These are phyloP conservation scores for Sipha flava DNA, from an alignment of 1,140 invertebrate genomes.

Conservation along the genomic window DNA sequence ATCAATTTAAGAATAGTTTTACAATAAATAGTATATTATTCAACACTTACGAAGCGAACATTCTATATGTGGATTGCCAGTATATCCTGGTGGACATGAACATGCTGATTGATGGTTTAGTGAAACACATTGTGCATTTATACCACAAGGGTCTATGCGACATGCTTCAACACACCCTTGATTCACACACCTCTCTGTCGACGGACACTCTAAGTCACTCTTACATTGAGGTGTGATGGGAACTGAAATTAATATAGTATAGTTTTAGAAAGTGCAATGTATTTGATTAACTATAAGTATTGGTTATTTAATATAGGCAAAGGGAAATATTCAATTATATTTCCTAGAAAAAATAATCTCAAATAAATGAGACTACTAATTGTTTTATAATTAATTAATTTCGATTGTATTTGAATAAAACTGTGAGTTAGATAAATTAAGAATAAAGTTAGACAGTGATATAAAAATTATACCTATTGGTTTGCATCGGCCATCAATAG, in stretches of 20 bases:
- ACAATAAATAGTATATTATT: background rate
- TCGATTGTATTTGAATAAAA: background rate
- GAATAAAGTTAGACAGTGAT: no score
- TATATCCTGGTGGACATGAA: constrained; percentile 65
- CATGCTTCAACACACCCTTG: constrained; percentile 74
- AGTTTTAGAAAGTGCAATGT: background rate
- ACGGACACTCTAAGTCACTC: constrained; percentile 63
- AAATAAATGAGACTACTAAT: background rate
- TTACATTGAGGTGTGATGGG: constrained; percentile 47
- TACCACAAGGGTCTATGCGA: constrained; percentile 63
- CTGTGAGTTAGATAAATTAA: no score
- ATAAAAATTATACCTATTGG: constrained; percentile 46
- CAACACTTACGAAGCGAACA: constrained; percentile 48
- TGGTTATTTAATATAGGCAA: background rate
- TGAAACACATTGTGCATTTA: constrained; percentile 73
- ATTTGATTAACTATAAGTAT: background rate
- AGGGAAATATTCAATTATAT: background rate
- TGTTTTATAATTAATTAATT: background rate
- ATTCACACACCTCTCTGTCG: constrained; percentile 60
- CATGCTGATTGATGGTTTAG: constrained; percentile 66
- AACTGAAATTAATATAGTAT: constrained; percentile 1
- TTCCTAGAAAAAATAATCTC: background rate
- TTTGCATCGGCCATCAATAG: constrained; percentile 54
- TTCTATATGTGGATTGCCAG: constrained; percentile 72
- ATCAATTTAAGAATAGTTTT: background rate